A percentile compares a stretch with the other conserved stretches of the same genome.
phyloP scores from a whole-genome alignment of 2,797 vertebrate species.

The Chiropotes sagulatus region DNA sequence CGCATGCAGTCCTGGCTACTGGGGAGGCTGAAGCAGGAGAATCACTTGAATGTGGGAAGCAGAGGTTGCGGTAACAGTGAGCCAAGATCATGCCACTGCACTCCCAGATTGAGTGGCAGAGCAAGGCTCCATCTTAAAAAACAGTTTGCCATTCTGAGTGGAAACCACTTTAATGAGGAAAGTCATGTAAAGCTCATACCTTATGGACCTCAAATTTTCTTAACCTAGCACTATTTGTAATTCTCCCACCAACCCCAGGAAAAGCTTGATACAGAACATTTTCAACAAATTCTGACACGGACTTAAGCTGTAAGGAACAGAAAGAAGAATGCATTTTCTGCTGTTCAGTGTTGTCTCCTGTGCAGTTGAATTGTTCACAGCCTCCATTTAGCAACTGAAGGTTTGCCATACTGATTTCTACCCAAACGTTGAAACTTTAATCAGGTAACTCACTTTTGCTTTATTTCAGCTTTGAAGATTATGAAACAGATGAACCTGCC shows the following conservation, averaged over 20 bases:
- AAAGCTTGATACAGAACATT: not conserved
- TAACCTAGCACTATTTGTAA: not conserved
- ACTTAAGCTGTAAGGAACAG: not conserved
- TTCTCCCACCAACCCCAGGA: not conserved
- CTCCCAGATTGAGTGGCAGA: not conserved
- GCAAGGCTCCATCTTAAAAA: not conserved
- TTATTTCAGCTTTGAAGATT: slow-evolving; percentile 95
- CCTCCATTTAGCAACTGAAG: not conserved
- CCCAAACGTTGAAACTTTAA: not conserved
- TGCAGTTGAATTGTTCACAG: not conserved
- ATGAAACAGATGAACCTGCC: slow-evolving; percentile 94
- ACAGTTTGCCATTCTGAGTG: not conserved
- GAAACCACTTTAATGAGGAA: not conserved
- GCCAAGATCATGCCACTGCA: no score
- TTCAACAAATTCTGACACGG: not conserved
- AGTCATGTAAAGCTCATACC: not conserved
- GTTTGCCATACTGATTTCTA: not conserved
- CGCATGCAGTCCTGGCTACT: not conserved
- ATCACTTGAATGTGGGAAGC: not conserved
- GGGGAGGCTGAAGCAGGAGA: not conserved
- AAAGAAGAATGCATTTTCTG: not conserved
- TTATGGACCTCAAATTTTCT: not conserved
- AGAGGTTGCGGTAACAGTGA: not conserved
- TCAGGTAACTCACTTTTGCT: slow-evolving; percentile 46
- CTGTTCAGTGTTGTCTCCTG: not conserved